Evolutionary conservation across 2,113 vertebrate genomes (phyloP).

Genomic region (Holacanthus passer): DNA sequence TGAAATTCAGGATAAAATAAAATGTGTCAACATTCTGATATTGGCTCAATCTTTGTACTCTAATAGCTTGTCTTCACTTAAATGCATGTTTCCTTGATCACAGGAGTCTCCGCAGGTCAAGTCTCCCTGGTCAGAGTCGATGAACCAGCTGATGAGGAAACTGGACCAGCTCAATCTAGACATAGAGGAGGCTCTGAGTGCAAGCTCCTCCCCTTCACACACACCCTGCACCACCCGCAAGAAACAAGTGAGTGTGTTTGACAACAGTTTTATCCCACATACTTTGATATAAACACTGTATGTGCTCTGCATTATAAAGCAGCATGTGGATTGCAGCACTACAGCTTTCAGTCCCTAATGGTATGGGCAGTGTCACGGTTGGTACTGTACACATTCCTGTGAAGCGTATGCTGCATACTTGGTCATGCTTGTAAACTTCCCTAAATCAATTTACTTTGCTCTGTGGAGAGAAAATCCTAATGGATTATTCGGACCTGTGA

Average conservation of each 20-base stretch:
- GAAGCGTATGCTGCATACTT: conserved; percentile 62
- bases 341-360: conserved; percentile 25
- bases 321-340: conserved; percentile 10
- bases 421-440: conserved; percentile 72
- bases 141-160: conserved; percentile 89
- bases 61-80: conserved; percentile 14
- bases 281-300: not conserved
- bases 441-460: conserved; percentile 72
- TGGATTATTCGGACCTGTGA: conserved; percentile 55
- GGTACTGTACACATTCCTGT: conserved; percentile 64
- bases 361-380: conserved; percentile 51
- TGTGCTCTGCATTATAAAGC: not conserved
- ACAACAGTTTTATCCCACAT: not conserved
- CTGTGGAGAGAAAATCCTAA: conserved; percentile 55
- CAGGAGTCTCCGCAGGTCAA: conserved; percentile 74
- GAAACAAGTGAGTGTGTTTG: conserved; percentile 78
- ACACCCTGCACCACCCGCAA: conserved; percentile 83
- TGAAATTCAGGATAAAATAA: not conserved
- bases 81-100: conserved; percentile 24
- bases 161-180: conserved; percentile 89
- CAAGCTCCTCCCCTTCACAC: conserved; percentile 83
- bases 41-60: not conserved
- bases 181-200: conserved; percentile 90
- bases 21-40: not conserved
- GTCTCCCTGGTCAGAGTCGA: conserved; percentile 87